Evolutionary conservation across 2,797 vertebrate genomes (phyloP).

Genomic region (Eleutherodactylus coqui): DNA sequence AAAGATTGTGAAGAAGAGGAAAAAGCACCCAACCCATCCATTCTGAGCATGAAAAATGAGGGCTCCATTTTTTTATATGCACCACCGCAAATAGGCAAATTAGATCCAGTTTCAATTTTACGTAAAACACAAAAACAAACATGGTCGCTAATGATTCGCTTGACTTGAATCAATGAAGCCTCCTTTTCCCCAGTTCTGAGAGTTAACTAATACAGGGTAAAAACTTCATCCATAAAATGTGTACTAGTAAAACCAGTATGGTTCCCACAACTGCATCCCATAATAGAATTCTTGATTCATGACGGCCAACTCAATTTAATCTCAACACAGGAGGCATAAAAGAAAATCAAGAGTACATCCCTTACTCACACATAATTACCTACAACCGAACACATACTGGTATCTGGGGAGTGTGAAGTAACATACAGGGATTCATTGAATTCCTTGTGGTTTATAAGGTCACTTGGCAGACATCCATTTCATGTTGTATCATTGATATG

Average conservation of each 20-base stretch:
- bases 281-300: slow-evolving; percentile 5
- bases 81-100: background rate
- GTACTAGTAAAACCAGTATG: background rate
- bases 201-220: background rate
- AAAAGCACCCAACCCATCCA: background rate
- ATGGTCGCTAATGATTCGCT: background rate
- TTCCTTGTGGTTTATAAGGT: background rate
- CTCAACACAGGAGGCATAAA: background rate
- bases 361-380: background rate
- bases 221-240: background rate
- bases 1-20: background rate
- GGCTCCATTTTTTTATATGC: background rate
- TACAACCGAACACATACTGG: background rate
- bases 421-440: background rate
- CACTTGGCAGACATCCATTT: background rate
- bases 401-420: background rate
- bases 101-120: background rate
- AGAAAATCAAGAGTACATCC: background rate
- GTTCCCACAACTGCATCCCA: background rate
- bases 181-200: background rate
- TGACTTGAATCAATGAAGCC: background rate
- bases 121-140: background rate
- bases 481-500: background rate
- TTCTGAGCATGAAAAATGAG: no score
- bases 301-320: background rate